Percentiles rank a stretch among this genome's conserved stretches.
phyloP scores from a whole-genome alignment of 1,140 invertebrate genomes.

The Fopius arisanus region DNA sequence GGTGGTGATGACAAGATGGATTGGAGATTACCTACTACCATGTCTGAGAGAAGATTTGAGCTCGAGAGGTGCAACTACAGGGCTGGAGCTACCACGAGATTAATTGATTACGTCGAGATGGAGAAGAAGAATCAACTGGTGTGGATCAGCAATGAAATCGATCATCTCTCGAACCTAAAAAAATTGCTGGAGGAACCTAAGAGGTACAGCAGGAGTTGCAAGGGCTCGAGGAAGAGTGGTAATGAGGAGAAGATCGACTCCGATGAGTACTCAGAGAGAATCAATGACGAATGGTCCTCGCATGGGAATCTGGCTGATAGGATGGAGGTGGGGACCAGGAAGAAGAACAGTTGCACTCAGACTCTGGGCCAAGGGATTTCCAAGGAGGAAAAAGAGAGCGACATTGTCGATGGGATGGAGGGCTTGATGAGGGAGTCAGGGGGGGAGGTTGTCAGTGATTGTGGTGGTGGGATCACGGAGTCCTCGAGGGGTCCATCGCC shows the following conservation, averaged over 20 bases:
- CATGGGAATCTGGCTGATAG: slow-evolving; percentile 54
- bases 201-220: slow-evolving; percentile 30
- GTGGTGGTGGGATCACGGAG: slow-evolving; percentile 32
- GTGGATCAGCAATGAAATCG: slow-evolving; percentile 67
- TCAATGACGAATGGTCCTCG: slow-evolving; percentile 59
- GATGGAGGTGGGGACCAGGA: slow-evolving; percentile 31
- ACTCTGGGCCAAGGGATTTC: slow-evolving; percentile 48
- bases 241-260: background rate
- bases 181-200: slow-evolving; percentile 56
- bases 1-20: slow-evolving; percentile 27
- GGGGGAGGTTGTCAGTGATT: slow-evolving; percentile 38
- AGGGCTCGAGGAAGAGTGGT: background rate
- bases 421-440: slow-evolving; percentile 15
- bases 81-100: slow-evolving; percentile 47
- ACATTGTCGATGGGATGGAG: slow-evolving; percentile 46
- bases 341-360: slow-evolving; percentile 55
- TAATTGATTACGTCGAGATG: slow-evolving; percentile 60
- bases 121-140: slow-evolving; percentile 65
- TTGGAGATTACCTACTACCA: slow-evolving; percentile 54
- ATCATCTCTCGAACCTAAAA: slow-evolving; percentile 64
- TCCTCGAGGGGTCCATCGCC: background rate
- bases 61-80: slow-evolving; percentile 47
- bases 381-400: slow-evolving; percentile 48
- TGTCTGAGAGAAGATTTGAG: slow-evolving; percentile 52
- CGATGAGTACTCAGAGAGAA: background rate